Evolutionary conservation across 2,888 invertebrate genomes (phyloP).

Genomic region (Adelphocoris suturalis): DNA sequence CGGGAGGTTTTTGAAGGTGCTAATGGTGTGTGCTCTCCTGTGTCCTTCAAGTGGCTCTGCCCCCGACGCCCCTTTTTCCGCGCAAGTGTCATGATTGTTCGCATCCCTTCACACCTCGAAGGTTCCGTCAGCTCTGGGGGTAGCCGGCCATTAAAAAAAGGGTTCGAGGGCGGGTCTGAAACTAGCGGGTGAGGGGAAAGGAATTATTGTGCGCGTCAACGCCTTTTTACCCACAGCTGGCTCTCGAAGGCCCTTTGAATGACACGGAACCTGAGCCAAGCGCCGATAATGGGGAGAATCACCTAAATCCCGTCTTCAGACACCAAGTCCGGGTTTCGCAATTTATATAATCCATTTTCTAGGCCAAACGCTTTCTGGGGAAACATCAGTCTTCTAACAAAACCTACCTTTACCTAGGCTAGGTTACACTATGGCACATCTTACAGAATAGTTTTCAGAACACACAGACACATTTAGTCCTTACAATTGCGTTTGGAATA

Average conservation of each 20-base stretch:
- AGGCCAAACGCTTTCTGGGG: no score
- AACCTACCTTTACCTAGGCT: no score
- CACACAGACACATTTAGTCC: no score
- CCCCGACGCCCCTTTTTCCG: background rate
- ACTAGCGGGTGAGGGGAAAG: background rate
- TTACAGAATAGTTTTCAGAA: no score
- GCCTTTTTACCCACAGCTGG: background rate
- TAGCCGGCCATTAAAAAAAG: constrained; percentile 33
- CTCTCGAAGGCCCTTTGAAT: background rate
- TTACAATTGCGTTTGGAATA: no score
- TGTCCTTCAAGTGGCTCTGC: constrained; percentile 40
- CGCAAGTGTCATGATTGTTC: constrained; percentile 61
- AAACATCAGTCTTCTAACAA: no score
- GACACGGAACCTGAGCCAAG: background rate
- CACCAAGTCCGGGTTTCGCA: no score
- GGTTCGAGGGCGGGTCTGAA: constrained; percentile 13
- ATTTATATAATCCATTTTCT: no score
- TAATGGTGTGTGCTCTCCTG: constrained; percentile 63
- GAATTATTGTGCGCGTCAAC: constrained; percentile 43
- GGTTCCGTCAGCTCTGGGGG: background rate
- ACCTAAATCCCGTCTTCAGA: background rate
- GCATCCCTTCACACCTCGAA: constrained; percentile 37
- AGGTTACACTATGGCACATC: no score
- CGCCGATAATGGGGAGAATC: background rate
- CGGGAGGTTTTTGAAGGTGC: constrained; percentile 57